Base-by-base conservation (phyloP, 2,888 invertebrate genomes). In the Sclerodermus sp. region DNA sequence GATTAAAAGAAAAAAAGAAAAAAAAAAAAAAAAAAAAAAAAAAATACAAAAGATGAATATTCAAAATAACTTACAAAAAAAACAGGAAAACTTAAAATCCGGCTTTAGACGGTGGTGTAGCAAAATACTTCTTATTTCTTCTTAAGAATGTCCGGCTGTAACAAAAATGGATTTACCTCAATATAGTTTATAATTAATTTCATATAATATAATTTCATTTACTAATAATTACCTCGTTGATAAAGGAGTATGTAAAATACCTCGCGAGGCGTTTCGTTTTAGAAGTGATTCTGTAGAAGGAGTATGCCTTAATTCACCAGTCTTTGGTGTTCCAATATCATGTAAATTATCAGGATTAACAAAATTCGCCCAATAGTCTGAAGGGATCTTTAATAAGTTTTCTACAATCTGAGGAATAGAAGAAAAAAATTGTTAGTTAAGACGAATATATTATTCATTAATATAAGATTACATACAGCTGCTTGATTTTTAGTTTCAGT, bases 401-500 rank as follows among this genome's bases (percentile, higher is more conserved):
- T 88, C 87, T 83, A 90, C 85, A 62, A 87, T 85, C 85, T 86
- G 69, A n/a, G n/a, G n/a, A n/a, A n/a, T n/a, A n/a, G n/a, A n/a
- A n/a, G n/a, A n/a, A n/a, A n/a, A n/a, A n/a, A n/a, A n/a, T n/a
- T n/a, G n/a, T n/a, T n/a, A n/a, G n/a, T n/a, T n/a, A n/a, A n/a
- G n/a, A n/a, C n/a, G n/a, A n/a, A n/a, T n/a, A n/a, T n/a, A 42
- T 15, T 47, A 46, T 36, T 29, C 1, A 48, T 29, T 48, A 16
- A 16, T 12, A 14, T 17, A 49, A 42, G 34, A 18, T 17, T 16
- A 76, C 81, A 81, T 63, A 89, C 89, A 56, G 82, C 82, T 53
- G 84, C 84, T 82, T 93, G 92, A 63, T 88, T 88, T 42, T 85
- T 84, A 0, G 91, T 91, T 71, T 93, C 92, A 0, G 83, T 84